A percentile compares a stretch with the other conserved stretches of the same genome.
Conservation (phyloP, 2,797 vertebrate genomes). For the Phrynocephalus forsythii region DNA sequence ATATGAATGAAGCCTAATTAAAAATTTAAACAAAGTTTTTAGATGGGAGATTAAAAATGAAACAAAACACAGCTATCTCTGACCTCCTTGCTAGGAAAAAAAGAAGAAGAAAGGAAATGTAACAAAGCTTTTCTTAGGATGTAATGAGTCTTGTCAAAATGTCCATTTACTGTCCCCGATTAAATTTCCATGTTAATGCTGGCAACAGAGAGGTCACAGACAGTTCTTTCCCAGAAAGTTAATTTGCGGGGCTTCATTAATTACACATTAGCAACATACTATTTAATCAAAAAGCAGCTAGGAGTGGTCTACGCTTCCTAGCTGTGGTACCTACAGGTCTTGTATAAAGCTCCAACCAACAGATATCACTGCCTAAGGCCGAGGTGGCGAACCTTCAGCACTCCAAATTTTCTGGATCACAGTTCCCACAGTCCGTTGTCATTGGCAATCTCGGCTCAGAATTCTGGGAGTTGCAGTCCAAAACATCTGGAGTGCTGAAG, state of each 20-base stretch:
- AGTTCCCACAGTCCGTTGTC: too few species aligned
- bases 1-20: constrained; percentile 58
- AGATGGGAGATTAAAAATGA: constrained; percentile 22
- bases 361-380: not conserved
- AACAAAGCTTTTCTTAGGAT: constrained; percentile 33
- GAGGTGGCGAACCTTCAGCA: too few species aligned
- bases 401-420: too few species aligned
- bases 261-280: not conserved
- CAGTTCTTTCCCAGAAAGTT: constrained; percentile 49
- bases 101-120: constrained; percentile 45
- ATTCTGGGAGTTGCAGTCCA: too few species aligned
- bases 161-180: constrained; percentile 48
- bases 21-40: constrained; percentile 59
- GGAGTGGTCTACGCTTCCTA: not conserved
- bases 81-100: constrained; percentile 43
- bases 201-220: constrained; percentile 22
- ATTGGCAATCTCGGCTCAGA: too few species aligned
- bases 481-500: too few species aligned
- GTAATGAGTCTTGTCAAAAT: constrained; percentile 42
- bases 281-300: not conserved
- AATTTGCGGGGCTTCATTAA: constrained; percentile 6
- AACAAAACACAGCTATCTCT: not conserved
- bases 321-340: not conserved
- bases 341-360: not conserved
- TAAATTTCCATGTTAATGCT: constrained; percentile 42